phyloP scores from a whole-genome alignment of 1,140 invertebrate genomes.

The Drosophila novamexicana region DNA sequence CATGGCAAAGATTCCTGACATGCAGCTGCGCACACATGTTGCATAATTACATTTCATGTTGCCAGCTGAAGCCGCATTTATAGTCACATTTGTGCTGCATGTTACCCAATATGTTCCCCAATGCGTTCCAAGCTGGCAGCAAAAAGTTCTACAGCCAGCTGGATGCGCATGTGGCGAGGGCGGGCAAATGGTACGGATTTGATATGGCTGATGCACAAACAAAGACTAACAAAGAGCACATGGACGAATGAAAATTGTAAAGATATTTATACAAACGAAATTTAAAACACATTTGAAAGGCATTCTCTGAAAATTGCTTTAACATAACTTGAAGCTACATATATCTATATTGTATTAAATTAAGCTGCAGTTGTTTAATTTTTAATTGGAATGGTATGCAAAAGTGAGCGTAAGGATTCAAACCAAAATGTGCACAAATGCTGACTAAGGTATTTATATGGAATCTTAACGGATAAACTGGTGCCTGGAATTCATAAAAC shows the following conservation, averaged over 20 bases:
- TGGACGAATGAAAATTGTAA: constrained; percentile 32
- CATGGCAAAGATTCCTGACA: constrained; percentile 43
- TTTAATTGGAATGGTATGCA: neutral
- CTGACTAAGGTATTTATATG: neutral
- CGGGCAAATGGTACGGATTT: neutral
- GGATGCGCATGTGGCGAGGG: neutral
- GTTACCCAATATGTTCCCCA: constrained; percentile 67
- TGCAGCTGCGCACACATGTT: constrained; percentile 56
- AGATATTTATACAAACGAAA: constrained; percentile 61
- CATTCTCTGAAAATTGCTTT: constrained; percentile 7
- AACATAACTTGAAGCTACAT: neutral
- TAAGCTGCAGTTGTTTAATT: constrained; percentile 20
- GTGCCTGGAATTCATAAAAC: neutral
- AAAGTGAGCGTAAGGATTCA: neutral
- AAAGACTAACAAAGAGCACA: constrained; percentile 28
- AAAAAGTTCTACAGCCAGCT: constrained; percentile 2
- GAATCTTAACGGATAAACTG: neutral
- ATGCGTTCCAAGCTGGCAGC: constrained; percentile 22
- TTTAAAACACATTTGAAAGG: constrained; percentile 50
- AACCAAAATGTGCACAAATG: neutral
- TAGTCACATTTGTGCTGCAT: constrained; percentile 59
- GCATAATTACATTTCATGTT: constrained; percentile 78
- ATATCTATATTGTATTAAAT: constrained; percentile 28
- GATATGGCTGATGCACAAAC: constrained; percentile 23
- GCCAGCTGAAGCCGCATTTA: constrained; percentile 51